Percentiles rank a stretch among this genome's conserved stretches.
phyloP scores from a whole-genome alignment of 2,888 invertebrate species.

The Linnaemya tessellans region DNA sequence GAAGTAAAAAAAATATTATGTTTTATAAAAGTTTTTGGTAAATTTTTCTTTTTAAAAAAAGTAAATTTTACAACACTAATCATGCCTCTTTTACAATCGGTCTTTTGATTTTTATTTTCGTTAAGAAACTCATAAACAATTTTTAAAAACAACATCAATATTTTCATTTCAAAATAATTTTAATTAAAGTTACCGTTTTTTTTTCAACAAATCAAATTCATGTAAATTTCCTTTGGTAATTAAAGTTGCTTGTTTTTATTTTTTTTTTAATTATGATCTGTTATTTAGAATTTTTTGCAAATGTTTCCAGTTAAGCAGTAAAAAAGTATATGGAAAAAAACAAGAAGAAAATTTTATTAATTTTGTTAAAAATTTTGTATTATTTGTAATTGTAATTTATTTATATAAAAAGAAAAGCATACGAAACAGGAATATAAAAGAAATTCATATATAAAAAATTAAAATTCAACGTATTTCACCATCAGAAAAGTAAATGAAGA shows the following conservation, averaged over 20 bases:
- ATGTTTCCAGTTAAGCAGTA: conserved; percentile 48
- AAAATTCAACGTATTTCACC: not conserved
- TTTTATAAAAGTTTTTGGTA: too few species aligned
- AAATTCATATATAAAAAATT: not conserved
- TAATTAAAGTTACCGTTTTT: conserved; percentile 52
- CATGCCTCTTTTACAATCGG: conserved; percentile 43
- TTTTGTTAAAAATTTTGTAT: conserved; percentile 6
- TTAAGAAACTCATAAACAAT: conserved; percentile 52
- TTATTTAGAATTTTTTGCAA: not conserved
- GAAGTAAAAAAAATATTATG: conserved; percentile 29
- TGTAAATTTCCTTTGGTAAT: conserved; percentile 30
- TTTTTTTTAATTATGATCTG: conserved; percentile 56
- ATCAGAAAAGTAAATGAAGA: not conserved
- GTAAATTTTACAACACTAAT: conserved; percentile 40
- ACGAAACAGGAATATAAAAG: not conserved
- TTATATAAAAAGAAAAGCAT: not conserved
- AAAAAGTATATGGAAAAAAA: conserved; percentile 66
- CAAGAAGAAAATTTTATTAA: conserved; percentile 38
- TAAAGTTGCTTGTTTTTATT: conserved; percentile 12
- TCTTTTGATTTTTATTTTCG: not conserved
- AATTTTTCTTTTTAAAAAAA: too few species aligned
- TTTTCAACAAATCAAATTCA: conserved; percentile 22
- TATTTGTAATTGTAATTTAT: not conserved
- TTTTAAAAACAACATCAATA: conserved; percentile 48
- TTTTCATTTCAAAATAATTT: conserved; percentile 33